Evolutionary conservation across 2,888 invertebrate species (phyloP).

Genomic region (Harpalus rufipes): DNA sequence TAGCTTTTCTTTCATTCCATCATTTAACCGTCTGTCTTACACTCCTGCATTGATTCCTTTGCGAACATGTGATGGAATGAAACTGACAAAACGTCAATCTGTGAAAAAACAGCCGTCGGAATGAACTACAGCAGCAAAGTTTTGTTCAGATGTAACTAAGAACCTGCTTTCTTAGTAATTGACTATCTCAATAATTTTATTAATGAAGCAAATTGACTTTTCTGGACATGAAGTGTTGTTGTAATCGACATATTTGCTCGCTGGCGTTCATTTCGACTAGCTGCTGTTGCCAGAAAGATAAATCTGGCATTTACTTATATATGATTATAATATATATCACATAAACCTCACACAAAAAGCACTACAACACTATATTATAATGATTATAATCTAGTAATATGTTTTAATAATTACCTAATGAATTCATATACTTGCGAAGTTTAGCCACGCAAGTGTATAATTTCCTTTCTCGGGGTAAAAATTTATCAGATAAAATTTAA

Average conservation of each 20-base stretch:
- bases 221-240: slow-evolving; percentile 62
- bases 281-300: slow-evolving; percentile 69
- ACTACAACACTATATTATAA: slow-evolving; percentile 75
- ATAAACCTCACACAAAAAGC: slow-evolving; percentile 79
- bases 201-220: slow-evolving; percentile 65
- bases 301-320: slow-evolving; percentile 69
- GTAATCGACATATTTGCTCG: background rate
- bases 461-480: slow-evolving; percentile 64
- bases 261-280: slow-evolving; percentile 68
- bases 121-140: slow-evolving; percentile 49
- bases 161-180: slow-evolving; percentile 53
- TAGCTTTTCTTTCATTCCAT: slow-evolving; percentile 9
- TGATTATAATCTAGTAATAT: slow-evolving; percentile 74
- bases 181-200: slow-evolving; percentile 59
- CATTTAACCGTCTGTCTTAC: background rate
- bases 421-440: slow-evolving; percentile 60
- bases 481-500: slow-evolving; percentile 56
- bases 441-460: slow-evolving; percentile 50
- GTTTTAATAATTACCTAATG: slow-evolving; percentile 67
- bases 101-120: slow-evolving; percentile 57
- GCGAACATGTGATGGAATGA: slow-evolving; percentile 23
- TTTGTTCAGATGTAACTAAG: slow-evolving; percentile 51
- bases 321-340: slow-evolving; percentile 75
- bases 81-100: slow-evolving; percentile 41
- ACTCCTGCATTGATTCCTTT: slow-evolving; percentile 35